These are phyloP conservation scores for Tapirus terrestris DNA, from an alignment of 2,113 vertebrate species.

Conservation along the genomic window DNA sequence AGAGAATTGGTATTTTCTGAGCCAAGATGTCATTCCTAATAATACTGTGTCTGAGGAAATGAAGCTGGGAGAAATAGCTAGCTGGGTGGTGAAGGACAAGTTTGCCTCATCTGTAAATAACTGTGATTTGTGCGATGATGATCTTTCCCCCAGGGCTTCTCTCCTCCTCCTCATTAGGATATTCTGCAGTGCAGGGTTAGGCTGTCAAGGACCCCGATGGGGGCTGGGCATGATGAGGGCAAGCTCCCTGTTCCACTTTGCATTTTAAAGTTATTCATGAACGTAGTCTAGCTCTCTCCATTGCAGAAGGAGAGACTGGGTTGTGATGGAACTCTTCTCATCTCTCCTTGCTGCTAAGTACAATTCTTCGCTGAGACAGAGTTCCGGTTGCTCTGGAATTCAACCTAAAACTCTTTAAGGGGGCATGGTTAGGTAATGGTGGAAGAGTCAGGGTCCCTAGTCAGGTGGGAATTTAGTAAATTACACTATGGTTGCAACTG, in stretches of 20 bases:
- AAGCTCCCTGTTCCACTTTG: background rate
- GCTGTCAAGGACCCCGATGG: background rate
- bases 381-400: background rate
- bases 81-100: slow-evolving; percentile 9
- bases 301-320: background rate
- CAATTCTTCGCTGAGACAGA: background rate
- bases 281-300: background rate
- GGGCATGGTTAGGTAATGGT: background rate
- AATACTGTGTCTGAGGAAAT: slow-evolving; percentile 57
- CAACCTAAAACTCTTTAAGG: background rate
- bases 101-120: slow-evolving; percentile 62
- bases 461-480: background rate
- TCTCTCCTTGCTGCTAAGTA: background rate
- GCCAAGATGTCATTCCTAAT: slow-evolving; percentile 71
- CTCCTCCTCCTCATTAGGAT: background rate
- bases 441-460: background rate
- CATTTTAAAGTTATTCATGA: background rate
- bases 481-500: background rate
- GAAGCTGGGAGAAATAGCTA: slow-evolving; percentile 26
- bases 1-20: slow-evolving; percentile 60
- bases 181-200: background rate
- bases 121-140: slow-evolving; percentile 50
- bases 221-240: background rate
- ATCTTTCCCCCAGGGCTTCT: background rate
- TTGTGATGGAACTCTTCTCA: background rate